Percentiles rank a stretch among this genome's conserved stretches.
phyloP scores from a whole-genome alignment of 2,888 invertebrate genomes.

The Hemistola chrysoprasaria region DNA sequence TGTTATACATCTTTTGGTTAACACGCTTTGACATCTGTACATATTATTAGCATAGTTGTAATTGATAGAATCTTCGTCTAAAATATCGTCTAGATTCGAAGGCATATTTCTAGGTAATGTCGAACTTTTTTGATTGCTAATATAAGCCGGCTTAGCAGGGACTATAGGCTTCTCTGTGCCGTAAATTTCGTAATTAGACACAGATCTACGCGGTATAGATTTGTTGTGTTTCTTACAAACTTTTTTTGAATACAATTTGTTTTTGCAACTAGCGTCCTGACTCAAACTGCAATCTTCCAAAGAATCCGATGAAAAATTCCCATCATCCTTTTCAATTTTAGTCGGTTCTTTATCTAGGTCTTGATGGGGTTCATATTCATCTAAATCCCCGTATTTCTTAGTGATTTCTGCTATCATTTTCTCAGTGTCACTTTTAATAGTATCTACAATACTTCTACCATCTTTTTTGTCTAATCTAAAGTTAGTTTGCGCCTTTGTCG shows the following conservation, averaged over 20 bases:
- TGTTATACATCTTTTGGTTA: conserved; percentile 81
- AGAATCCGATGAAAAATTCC: conserved; percentile 90
- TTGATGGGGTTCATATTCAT: conserved; percentile 66
- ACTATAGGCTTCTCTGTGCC: conserved; percentile 70
- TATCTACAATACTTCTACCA: conserved; percentile 82
- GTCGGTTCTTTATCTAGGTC: conserved; percentile 69
- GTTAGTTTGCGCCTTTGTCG: conserved; percentile 51
- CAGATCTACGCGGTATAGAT: conserved; percentile 83
- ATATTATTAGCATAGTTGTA: conserved; percentile 56
- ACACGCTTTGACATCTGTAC: conserved; percentile 74
- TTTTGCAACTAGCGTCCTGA: conserved; percentile 75
- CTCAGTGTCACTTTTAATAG: conserved; percentile 84
- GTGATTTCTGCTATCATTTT: conserved; percentile 86
- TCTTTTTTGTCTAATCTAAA: conserved; percentile 66
- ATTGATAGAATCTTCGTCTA: conserved; percentile 71
- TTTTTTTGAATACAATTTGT: conserved; percentile 76
- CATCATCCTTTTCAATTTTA: conserved; percentile 81
- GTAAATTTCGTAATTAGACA: conserved; percentile 89
- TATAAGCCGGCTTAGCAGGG: conserved; percentile 62
- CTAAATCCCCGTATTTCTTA: conserved; percentile 84
- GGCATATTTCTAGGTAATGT: conserved; percentile 79
- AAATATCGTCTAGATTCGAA: conserved; percentile 76
- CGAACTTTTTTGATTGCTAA: conserved; percentile 67
- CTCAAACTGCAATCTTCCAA: conserved; percentile 86
- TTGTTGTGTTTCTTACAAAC: conserved; percentile 80